Conservation (phyloP, 2,797 vertebrate genomes). For the Hylomyscus alleni region DNA sequence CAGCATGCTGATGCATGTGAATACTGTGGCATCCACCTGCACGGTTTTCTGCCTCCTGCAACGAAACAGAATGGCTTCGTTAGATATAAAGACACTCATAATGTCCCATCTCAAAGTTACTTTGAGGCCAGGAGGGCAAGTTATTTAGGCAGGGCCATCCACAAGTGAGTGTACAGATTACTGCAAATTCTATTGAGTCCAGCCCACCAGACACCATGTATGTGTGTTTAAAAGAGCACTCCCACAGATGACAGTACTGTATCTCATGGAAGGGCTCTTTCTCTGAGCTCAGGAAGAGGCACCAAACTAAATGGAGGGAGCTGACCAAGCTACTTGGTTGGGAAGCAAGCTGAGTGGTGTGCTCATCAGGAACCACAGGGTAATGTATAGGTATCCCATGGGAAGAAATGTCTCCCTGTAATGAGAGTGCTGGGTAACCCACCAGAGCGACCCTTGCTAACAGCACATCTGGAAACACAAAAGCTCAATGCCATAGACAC, state of each 20-base stretch:
- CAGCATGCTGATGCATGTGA: constrained; percentile 99
- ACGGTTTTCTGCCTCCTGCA: constrained; percentile 97
- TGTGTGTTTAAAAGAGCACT: not conserved
- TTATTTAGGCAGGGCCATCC: not conserved
- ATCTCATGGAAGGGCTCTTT: not conserved
- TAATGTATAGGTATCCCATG: not conserved
- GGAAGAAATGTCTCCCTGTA: not conserved
- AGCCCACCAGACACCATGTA: not conserved
- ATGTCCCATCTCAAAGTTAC: not conserved
- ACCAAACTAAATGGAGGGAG: accelerated
- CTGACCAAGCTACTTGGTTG: constrained; percentile 4
- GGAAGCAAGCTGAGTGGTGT: constrained; percentile 20
- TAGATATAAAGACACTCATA: not conserved
- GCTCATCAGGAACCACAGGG: not conserved
- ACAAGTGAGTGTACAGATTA: not conserved
- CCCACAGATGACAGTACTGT: constrained; percentile 74
- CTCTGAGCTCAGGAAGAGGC: not conserved
- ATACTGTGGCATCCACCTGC: constrained; percentile 99
- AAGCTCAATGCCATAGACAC: not conserved
- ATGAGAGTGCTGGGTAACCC: not conserved
- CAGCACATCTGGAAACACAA: not conserved
- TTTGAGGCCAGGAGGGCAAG: not conserved
- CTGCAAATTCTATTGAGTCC: not conserved
- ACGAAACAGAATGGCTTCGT: constrained; percentile 25
- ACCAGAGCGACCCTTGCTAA: not conserved